Percentiles rank a stretch among this genome's conserved stretches.
These are phyloP conservation scores for Pterocles orientalis DNA, from an alignment of 2,113 vertebrate species.

Conservation along the genomic window DNA sequence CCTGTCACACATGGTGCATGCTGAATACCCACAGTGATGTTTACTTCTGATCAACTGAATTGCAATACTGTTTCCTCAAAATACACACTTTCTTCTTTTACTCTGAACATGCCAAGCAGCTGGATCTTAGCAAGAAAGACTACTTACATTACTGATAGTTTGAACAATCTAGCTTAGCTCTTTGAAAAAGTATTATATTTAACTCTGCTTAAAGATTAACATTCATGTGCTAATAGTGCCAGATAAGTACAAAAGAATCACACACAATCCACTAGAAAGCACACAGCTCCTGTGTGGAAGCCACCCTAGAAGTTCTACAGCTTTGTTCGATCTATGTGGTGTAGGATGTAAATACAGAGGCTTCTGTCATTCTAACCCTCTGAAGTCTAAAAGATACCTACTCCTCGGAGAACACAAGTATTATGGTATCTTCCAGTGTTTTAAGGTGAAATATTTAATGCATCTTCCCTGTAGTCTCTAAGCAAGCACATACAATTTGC, in stretches of 20 bases:
- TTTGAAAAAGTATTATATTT: not conserved
- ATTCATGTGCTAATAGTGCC: not conserved
- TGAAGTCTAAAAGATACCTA: not conserved
- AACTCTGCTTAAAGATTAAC: not conserved
- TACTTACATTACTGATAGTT: not conserved
- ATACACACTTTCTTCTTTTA: not conserved
- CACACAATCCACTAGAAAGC: not conserved
- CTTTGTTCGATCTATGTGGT: not conserved
- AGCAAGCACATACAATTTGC: not conserved
- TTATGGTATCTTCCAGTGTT: not conserved
- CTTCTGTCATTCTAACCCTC: not conserved
- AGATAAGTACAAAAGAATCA: not conserved
- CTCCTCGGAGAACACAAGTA: not conserved
- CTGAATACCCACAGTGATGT: not conserved
- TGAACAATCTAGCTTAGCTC: not conserved
- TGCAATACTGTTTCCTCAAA: not conserved
- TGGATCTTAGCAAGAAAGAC: not conserved
- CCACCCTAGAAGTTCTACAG: not conserved
- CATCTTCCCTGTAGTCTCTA: not conserved
- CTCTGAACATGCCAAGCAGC: not conserved
- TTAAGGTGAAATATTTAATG: not conserved
- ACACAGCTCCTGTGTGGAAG: not conserved
- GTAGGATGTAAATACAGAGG: not conserved
- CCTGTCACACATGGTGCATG: not conserved
- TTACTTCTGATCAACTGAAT: not conserved